Percentiles rank a stretch among this genome's conserved stretches.
Conservation (phyloP, 2,797 vertebrate genomes). For the Danio choprae region DNA sequence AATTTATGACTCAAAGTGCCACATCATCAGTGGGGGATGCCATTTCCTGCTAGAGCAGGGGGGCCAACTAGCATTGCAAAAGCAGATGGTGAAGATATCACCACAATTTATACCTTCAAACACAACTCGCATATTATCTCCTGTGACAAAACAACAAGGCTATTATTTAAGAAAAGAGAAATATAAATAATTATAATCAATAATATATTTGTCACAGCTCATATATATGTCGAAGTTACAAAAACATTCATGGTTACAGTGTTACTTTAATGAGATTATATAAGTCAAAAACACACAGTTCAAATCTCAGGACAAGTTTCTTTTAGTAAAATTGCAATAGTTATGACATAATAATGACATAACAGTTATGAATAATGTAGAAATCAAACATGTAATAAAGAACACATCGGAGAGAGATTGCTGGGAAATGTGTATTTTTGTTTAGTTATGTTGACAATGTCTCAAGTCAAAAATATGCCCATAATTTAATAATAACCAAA, state of each 20-base stretch:
- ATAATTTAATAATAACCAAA: constrained; percentile 9
- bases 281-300: not conserved
- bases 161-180: too few species aligned
- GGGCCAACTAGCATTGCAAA: constrained; percentile 61
- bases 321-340: not conserved
- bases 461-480: not conserved
- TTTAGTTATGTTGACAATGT: not conserved
- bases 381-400: not conserved
- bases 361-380: not conserved
- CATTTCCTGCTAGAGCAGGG: constrained; percentile 74
- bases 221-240: too few species aligned
- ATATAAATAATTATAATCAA: too few species aligned
- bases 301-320: not conserved
- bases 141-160: not conserved
- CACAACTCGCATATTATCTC: constrained; percentile 27
- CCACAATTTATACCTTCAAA: constrained; percentile 57
- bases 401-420: not conserved
- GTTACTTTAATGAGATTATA: not conserved
- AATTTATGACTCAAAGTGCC: constrained; percentile 74
- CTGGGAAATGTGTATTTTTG: not conserved
- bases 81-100: constrained; percentile 71
- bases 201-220: too few species aligned
- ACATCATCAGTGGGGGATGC: constrained; percentile 76
- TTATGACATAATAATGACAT: not conserved
- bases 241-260: constrained; percentile 10